Conservation (phyloP, 2,888 invertebrate species). For the Anaspis maculata region DNA sequence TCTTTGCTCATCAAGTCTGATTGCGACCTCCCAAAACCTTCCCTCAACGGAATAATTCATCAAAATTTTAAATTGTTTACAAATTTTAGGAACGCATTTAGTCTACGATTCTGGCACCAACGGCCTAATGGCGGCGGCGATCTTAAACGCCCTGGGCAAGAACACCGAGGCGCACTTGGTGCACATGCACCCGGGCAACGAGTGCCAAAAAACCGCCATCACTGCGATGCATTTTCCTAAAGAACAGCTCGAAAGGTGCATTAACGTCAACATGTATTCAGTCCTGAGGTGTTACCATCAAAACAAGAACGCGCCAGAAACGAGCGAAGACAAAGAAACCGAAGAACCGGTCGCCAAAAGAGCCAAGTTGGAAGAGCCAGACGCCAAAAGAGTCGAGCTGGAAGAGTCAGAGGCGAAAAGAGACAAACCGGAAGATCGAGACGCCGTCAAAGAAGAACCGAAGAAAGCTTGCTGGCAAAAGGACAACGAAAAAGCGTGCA, state of each 20-base stretch:
- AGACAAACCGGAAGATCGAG: conserved; percentile 13
- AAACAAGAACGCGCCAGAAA: conserved; percentile 31
- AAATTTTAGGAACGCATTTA: conserved; percentile 57
- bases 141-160: conserved; percentile 68
- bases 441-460: conserved; percentile 23
- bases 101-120: conserved; percentile 84
- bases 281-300: conserved; percentile 62
- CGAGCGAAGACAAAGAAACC: conserved; percentile 4
- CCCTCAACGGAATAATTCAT: too few species aligned
- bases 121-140: conserved; percentile 74
- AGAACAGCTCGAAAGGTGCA: conserved; percentile 61
- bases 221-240: conserved; percentile 71
- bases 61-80: too few species aligned
- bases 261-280: conserved; percentile 70
- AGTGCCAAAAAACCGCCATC: conserved; percentile 69
- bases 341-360: conserved; percentile 14
- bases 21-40: too few species aligned
- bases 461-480: conserved; percentile 61
- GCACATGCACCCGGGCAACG: conserved; percentile 74
- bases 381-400: conserved; percentile 6
- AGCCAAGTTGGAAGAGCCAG: conserved; percentile 15
- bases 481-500: conserved; percentile 59
- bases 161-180: conserved; percentile 57
- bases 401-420: conserved; percentile 8
- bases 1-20: too few species aligned